Percentiles rank a stretch among this genome's conserved stretches.
Conservation (phyloP, 35 echinoderm and acorn worm genomes). For the Ophioderma brevispina region DNA sequence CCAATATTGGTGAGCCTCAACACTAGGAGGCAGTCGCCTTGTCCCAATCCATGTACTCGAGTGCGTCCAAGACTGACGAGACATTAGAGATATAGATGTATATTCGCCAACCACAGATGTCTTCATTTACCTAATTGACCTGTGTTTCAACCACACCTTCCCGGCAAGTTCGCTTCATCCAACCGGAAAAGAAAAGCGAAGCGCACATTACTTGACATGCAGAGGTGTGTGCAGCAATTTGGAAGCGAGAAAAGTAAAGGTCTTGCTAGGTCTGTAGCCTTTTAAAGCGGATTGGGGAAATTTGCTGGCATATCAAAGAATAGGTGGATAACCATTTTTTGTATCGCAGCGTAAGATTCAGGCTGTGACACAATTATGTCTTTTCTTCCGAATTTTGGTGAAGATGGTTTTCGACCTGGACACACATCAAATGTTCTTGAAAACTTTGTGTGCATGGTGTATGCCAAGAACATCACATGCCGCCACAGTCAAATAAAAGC, state of each 20-base stretch:
- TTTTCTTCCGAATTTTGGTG: not conserved
- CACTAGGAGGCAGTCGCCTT: not conserved
- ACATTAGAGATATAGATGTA: slow-evolving; percentile 30
- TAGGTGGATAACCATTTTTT: too few species aligned
- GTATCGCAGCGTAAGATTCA: slow-evolving; percentile 13
- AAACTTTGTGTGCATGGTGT: slow-evolving; percentile 19
- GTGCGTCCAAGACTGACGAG: slow-evolving; percentile 17
- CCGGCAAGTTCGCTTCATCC: too few species aligned
- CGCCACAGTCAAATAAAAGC: slow-evolving; percentile 40
- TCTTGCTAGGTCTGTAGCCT: slow-evolving; percentile 23
- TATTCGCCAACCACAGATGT: not conserved
- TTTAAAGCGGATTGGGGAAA: slow-evolving; percentile 50
- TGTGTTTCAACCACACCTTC: too few species aligned
- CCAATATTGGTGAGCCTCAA: slow-evolving; percentile 9
- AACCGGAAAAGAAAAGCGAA: too few species aligned
- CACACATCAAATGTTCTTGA: too few species aligned
- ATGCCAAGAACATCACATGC: slow-evolving; percentile 36
- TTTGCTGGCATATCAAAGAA: slow-evolving; percentile 18
- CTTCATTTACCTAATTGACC: too few species aligned
- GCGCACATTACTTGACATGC: not conserved
- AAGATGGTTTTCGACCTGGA: not conserved
- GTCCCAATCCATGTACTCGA: slow-evolving; percentile 5
- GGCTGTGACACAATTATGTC: not conserved
- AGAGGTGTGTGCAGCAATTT: not conserved
- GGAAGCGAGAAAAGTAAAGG: slow-evolving; percentile 56